These are phyloP conservation scores for Amiota communis DNA, from an alignment of 2,888 invertebrate species.

Conservation along the genomic window DNA sequence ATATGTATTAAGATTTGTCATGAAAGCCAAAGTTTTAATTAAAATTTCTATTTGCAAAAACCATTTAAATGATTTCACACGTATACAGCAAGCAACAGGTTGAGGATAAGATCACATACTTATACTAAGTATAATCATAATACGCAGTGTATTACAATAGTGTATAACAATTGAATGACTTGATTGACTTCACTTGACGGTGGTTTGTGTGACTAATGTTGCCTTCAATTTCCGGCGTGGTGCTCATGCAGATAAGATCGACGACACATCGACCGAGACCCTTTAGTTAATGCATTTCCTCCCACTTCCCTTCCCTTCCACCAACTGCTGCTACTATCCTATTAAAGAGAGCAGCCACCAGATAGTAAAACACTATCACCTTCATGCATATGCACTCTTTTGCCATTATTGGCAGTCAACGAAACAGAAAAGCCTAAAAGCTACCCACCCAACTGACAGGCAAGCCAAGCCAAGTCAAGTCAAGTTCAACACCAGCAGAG, in stretches of 20 bases:
- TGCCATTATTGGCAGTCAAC: slow-evolving; percentile 35
- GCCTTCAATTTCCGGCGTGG: slow-evolving; percentile 57
- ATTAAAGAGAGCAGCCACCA: slow-evolving; percentile 48
- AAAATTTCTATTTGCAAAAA: too few species aligned
- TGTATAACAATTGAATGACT: too few species aligned
- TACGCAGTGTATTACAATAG: too few species aligned
- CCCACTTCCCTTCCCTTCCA: slow-evolving; percentile 47
- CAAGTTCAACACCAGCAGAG: slow-evolving; percentile 64
- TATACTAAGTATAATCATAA: too few species aligned
- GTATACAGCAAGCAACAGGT: too few species aligned
- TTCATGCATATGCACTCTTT: slow-evolving; percentile 19
- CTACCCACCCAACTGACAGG: too few species aligned
- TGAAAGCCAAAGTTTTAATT: too few species aligned
- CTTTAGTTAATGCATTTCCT: slow-evolving; percentile 45
- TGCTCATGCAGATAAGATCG: slow-evolving; percentile 20
- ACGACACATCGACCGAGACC: neutral
- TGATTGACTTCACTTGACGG: neutral
- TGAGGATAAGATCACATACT: too few species aligned
- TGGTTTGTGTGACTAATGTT: slow-evolving; percentile 47
- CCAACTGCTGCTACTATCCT: slow-evolving; percentile 62
- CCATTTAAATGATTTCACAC: too few species aligned
- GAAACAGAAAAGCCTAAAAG: too few species aligned
- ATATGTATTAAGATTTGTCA: too few species aligned
- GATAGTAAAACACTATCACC: slow-evolving; percentile 33
- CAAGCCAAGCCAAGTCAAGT: slow-evolving; percentile 42